These are phyloP conservation scores for Melanocharis versteri DNA, from an alignment of 2,113 vertebrate species.

Conservation along the genomic window DNA sequence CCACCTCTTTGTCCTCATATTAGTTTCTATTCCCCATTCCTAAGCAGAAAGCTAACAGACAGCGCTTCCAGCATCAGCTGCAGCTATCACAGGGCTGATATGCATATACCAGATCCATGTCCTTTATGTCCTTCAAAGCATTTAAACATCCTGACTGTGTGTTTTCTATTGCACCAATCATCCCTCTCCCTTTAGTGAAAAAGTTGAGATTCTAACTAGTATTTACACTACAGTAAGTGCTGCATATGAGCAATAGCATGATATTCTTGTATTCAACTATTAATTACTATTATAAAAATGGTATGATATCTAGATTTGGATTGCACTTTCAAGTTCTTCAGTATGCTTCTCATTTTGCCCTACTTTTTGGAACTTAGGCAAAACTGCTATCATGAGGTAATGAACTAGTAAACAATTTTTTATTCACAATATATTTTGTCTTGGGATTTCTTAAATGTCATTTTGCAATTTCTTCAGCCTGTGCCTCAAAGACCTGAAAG, in stretches of 20 bases:
- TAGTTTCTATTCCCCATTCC: not conserved
- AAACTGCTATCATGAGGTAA: not conserved
- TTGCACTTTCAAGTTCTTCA: not conserved
- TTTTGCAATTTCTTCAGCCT: not conserved
- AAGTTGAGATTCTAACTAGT: not conserved
- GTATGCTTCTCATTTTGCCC: not conserved
- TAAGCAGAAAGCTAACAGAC: not conserved
- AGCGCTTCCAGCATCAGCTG: not conserved
- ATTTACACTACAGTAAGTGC: not conserved
- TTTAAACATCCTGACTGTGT: not conserved
- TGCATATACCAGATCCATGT: not conserved
- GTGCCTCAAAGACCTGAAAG: not conserved
- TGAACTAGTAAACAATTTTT: not conserved
- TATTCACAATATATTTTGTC: not conserved
- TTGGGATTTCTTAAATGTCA: not conserved
- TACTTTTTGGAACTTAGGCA: not conserved
- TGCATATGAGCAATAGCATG: not conserved
- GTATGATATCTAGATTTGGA: not conserved
- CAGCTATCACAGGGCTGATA: not conserved
- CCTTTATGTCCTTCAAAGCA: not conserved
- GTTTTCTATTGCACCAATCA: not conserved
- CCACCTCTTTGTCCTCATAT: not conserved
- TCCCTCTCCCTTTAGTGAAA: not conserved
- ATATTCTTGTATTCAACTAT: not conserved
- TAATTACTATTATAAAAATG: not conserved